Conservation (phyloP, 2,888 invertebrate species). For the Bombyx huttoni region DNA sequence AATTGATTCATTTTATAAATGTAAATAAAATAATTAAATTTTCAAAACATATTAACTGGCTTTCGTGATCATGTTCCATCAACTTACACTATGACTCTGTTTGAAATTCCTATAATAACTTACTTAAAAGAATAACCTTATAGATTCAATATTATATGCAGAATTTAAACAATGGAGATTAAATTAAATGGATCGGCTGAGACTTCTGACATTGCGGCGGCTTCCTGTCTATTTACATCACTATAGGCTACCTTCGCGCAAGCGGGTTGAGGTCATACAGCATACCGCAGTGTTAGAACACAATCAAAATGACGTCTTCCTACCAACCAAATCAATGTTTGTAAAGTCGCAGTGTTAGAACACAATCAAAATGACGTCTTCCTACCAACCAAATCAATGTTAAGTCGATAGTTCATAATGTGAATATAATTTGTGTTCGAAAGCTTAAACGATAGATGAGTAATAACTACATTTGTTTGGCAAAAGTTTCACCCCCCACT, state of each 20-base stretch:
- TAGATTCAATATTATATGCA: constrained; percentile 13
- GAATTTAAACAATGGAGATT: constrained; percentile 14
- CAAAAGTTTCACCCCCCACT: too few relatives aligned
- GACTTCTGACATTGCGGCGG: constrained; percentile 52
- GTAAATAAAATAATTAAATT: too few relatives aligned
- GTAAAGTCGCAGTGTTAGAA: constrained; percentile 18
- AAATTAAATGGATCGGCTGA: constrained; percentile 13
- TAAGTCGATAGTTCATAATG: neutral
- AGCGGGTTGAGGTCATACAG: constrained; percentile 59
- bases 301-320: neutral
- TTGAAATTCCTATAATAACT: too few relatives aligned
- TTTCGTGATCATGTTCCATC: too few relatives aligned
- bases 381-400: neutral
- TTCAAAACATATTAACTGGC: too few relatives aligned
- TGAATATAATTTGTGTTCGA: too few relatives aligned
- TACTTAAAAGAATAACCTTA: too few relatives aligned
- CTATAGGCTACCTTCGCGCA: constrained; percentile 60
- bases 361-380: constrained; percentile 2
- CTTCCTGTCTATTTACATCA: constrained; percentile 65
- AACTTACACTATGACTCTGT: too few relatives aligned
- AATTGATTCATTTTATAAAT: too few relatives aligned
- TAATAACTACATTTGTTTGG: too few relatives aligned
- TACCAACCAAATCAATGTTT: neutral
- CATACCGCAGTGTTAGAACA: constrained; percentile 24
- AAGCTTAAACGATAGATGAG: too few relatives aligned